phyloP scores from a whole-genome alignment of 2,888 invertebrate species.

The Venusia cambrica region DNA sequence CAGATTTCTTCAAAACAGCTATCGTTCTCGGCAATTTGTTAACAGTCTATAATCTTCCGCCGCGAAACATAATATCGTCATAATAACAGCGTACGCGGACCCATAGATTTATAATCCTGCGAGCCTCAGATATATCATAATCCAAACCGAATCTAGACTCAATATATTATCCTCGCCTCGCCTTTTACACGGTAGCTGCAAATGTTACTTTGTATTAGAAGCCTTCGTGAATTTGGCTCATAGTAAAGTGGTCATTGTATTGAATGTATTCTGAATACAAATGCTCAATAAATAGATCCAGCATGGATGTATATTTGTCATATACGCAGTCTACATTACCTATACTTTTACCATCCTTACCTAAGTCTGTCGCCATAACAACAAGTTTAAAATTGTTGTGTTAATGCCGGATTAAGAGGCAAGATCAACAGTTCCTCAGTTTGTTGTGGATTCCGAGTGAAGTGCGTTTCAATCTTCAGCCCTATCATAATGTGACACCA shows the following conservation, averaged over 20 bases:
- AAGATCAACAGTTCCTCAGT: too few species aligned
- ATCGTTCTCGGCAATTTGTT: slow-evolving; percentile 14
- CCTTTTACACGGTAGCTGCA: slow-evolving; percentile 37
- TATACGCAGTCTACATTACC: too few species aligned
- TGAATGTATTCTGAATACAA: neutral
- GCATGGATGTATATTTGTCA: too few species aligned
- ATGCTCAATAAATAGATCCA: too few species aligned
- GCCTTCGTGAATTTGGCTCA: slow-evolving; percentile 17
- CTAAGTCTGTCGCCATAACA: too few species aligned
- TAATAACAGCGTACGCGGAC: slow-evolving; percentile 35
- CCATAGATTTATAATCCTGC: slow-evolving; percentile 31
- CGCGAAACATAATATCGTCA: slow-evolving; percentile 35
- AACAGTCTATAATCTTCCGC: slow-evolving; percentile 25
- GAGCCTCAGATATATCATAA: slow-evolving; percentile 42
- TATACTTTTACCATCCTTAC: too few species aligned
- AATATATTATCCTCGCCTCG: slow-evolving; percentile 37
- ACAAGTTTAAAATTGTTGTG: too few species aligned
- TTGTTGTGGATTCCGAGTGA: too few species aligned
- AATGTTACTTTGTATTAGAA: slow-evolving; percentile 32
- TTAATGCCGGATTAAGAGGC: too few species aligned
- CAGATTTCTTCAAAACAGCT: too few species aligned
- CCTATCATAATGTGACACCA: too few species aligned
- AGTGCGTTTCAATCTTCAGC: too few species aligned
- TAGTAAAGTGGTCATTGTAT: neutral
- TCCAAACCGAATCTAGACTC: slow-evolving; percentile 38